Conservation (phyloP, 2,113 vertebrate species). For the Lagenorhynchus albirostris region DNA sequence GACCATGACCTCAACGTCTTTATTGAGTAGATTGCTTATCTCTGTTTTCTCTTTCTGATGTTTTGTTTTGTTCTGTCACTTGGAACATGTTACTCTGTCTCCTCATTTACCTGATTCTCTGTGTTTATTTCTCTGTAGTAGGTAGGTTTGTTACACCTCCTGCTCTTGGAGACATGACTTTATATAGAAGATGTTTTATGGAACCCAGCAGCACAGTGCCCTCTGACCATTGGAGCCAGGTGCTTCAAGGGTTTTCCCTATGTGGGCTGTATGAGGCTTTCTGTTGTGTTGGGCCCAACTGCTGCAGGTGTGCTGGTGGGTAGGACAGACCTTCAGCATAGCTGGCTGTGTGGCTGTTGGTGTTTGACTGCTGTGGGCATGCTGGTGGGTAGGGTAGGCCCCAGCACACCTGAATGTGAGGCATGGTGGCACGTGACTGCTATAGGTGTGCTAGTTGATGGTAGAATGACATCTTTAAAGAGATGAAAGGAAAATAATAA, state of each 20-base stretch:
- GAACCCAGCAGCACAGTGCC: background rate
- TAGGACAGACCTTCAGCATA: background rate
- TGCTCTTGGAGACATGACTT: background rate
- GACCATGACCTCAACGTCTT: background rate
- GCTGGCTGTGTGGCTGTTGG: too few species aligned
- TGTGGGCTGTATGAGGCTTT: background rate
- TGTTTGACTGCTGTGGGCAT: background rate
- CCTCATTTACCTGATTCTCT: background rate
- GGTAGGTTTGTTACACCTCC: background rate
- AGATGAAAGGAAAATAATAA: background rate
- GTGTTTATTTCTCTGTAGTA: background rate
- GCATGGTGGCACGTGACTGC: background rate
- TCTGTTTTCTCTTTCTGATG: background rate
- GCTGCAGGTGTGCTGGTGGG: background rate
- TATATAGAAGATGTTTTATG: background rate
- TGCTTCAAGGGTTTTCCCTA: background rate
- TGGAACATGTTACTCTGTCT: background rate
- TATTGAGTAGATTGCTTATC: background rate
- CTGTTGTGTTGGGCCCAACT: background rate
- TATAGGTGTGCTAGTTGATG: too few species aligned
- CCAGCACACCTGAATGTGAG: too few species aligned
- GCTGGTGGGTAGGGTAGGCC: background rate
- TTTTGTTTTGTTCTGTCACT: background rate
- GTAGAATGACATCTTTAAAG: background rate
- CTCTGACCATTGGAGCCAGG: too few species aligned